These are phyloP conservation scores for Sciaenops ocellatus DNA, from an alignment of 2,797 vertebrate genomes.

Conservation along the genomic window DNA sequence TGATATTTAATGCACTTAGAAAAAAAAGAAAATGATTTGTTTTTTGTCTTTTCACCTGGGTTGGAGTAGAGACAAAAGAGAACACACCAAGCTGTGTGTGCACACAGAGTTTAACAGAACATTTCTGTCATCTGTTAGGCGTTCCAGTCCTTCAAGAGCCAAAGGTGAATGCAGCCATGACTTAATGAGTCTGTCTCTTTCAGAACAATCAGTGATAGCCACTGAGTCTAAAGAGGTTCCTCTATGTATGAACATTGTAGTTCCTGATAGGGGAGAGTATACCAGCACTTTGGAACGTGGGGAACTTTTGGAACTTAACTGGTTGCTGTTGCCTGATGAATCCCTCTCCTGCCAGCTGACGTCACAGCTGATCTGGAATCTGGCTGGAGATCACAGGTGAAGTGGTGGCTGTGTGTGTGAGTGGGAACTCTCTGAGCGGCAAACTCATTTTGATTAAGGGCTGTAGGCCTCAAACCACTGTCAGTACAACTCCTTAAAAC, in stretches of 20 bases:
- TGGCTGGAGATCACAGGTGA: slow-evolving; percentile 9
- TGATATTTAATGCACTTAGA: slow-evolving; percentile 4
- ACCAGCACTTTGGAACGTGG: slow-evolving; percentile 24
- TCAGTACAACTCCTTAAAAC: slow-evolving; percentile 67
- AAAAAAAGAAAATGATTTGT: neutral
- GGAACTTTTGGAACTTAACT: slow-evolving; percentile 1
- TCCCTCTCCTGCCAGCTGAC: slow-evolving; percentile 1
- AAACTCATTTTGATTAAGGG: slow-evolving; percentile 28
- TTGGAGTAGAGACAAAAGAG: neutral
- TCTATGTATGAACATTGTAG: neutral
- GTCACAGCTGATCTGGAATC: neutral
- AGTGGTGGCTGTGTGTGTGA: neutral
- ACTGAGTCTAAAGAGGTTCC: neutral
- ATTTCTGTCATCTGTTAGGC: neutral
- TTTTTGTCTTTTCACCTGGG: neutral
- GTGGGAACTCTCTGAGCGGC: slow-evolving; percentile 39
- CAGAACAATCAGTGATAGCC: neutral
- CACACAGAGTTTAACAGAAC: neutral
- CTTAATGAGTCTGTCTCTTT: neutral
- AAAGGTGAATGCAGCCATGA: neutral
- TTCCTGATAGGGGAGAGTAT: neutral
- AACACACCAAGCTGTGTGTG: neutral
- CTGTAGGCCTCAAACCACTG: slow-evolving; percentile 63
- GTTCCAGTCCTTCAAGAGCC: neutral
- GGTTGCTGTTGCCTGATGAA: neutral